These are phyloP conservation scores for Molossus molossus DNA, from an alignment of 2,797 vertebrate species.

Conservation along the genomic window DNA sequence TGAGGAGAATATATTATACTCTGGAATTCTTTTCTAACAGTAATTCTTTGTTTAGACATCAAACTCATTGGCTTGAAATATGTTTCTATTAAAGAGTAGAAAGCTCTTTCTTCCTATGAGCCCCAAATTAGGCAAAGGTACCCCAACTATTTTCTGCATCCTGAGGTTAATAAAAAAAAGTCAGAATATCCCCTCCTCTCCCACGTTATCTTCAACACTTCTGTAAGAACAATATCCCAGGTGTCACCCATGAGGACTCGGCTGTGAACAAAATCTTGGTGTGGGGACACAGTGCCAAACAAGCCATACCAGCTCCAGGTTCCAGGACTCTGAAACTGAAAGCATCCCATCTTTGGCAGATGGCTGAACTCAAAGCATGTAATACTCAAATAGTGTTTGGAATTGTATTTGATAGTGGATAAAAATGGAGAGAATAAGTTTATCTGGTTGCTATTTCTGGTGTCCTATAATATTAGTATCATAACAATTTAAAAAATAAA, in stretches of 20 bases:
- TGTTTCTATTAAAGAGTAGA: conserved; percentile 8
- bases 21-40: background rate
- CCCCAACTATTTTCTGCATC: background rate
- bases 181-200: background rate
- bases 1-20: background rate
- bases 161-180: background rate
- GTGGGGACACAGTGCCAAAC: background rate
- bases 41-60: background rate
- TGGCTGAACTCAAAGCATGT: background rate
- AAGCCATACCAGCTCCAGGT: background rate
- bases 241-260: background rate
- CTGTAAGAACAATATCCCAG: background rate
- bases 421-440: background rate
- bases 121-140: background rate
- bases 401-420: conserved; percentile 13
- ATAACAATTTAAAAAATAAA: background rate
- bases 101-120: background rate
- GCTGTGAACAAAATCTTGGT: background rate
- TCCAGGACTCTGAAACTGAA: background rate
- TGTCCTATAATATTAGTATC: background rate
- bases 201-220: background rate
- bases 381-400: background rate
- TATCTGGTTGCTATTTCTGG: background rate
- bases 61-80: background rate
- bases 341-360: background rate